phyloP scores from a whole-genome alignment of 2,113 vertebrate species.

The Nycticebus coucang region DNA sequence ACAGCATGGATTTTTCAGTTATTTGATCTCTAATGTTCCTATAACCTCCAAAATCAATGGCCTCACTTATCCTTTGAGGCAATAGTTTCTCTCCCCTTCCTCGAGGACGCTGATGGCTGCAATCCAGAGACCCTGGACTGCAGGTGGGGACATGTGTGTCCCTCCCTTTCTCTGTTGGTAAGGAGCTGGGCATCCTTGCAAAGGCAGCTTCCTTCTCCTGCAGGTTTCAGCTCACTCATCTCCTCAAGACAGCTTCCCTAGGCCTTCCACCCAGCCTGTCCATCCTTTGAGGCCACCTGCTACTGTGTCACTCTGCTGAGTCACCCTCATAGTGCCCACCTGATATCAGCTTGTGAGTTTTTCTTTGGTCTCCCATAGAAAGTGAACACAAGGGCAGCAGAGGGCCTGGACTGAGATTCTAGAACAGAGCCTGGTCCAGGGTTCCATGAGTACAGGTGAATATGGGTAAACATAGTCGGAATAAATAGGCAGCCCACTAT shows the following conservation, averaged over 20 bases:
- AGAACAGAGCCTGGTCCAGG: neutral
- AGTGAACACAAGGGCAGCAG: neutral
- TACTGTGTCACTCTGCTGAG: fast-evolving
- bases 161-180: neutral
- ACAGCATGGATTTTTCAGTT: neutral
- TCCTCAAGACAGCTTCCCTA: neutral
- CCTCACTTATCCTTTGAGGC: neutral
- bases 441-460: fast-evolving
- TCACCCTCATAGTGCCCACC: neutral
- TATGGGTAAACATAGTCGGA: fast-evolving
- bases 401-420: neutral
- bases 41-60: neutral
- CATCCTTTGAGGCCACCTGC: fast-evolving
- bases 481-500: neutral
- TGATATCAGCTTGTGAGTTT: neutral
- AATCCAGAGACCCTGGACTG: neutral
- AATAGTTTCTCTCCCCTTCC: neutral
- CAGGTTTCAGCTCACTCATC: neutral
- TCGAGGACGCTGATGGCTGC: no score
- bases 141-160: neutral
- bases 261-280: neutral
- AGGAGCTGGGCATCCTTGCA: neutral
- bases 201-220: neutral
- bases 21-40: neutral
- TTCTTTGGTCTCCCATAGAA: neutral